Percentiles rank a stretch among this genome's conserved stretches.
Evolutionary conservation across 1,140 invertebrate genomes (phyloP).

Genomic region (Drosophila rufa): DNA sequence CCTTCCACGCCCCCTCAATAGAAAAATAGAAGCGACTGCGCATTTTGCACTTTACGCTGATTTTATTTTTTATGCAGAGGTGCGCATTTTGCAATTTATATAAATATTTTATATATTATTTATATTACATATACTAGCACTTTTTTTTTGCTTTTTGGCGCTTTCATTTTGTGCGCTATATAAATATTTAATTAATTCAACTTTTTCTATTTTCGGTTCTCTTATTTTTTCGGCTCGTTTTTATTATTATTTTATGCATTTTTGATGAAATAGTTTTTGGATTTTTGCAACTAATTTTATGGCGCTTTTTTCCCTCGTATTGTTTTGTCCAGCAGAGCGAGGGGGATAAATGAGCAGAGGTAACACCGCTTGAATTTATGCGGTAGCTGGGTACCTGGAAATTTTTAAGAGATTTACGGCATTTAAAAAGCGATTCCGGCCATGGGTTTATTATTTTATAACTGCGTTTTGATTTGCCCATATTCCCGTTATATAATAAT

Average conservation of each 20-base stretch:
- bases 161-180: slow-evolving; percentile 63
- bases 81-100: slow-evolving; percentile 81
- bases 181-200: slow-evolving; percentile 81
- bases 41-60: slow-evolving; percentile 65
- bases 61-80: slow-evolving; percentile 63
- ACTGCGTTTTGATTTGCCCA: slow-evolving; percentile 49
- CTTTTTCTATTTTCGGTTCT: slow-evolving; percentile 59
- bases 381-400: slow-evolving; percentile 52
- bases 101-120: slow-evolving; percentile 83
- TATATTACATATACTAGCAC: slow-evolving; percentile 71
- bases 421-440: slow-evolving; percentile 46
- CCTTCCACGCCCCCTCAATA: slow-evolving; percentile 52
- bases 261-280: slow-evolving; percentile 80
- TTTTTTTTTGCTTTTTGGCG: slow-evolving; percentile 43
- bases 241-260: slow-evolving; percentile 75
- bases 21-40: slow-evolving; percentile 80
- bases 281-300: slow-evolving; percentile 75
- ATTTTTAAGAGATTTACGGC: slow-evolving; percentile 64
- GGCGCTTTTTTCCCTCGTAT: slow-evolving; percentile 36
- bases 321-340: slow-evolving; percentile 15
- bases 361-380: slow-evolving; percentile 54
- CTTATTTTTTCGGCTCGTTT: slow-evolving; percentile 34
- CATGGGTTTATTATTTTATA: slow-evolving; percentile 62
- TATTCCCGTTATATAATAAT: neutral
- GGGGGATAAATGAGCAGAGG: slow-evolving; percentile 8